These are phyloP conservation scores for Tetragonula clypearis DNA, from an alignment of 1,140 invertebrate species.

Conservation along the genomic window DNA sequence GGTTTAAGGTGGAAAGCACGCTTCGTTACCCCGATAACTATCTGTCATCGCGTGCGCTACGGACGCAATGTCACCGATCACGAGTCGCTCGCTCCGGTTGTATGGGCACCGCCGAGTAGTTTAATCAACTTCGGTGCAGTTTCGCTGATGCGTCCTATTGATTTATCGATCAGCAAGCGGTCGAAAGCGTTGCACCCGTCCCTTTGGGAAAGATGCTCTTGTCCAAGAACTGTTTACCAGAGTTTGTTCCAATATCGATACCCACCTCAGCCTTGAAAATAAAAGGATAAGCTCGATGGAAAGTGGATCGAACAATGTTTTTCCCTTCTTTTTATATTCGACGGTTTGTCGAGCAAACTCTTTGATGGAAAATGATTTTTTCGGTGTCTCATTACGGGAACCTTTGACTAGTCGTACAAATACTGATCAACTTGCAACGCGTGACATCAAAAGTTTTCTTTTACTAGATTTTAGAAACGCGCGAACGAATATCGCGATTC, in stretches of 20 bases:
- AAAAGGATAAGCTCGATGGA: not conserved
- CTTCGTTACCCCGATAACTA: conserved; percentile 62
- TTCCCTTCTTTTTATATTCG: not conserved
- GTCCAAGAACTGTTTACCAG: not conserved
- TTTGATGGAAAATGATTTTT: not conserved
- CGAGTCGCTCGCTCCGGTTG: conserved; percentile 29
- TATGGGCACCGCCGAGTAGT: not conserved
- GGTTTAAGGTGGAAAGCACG: conserved; percentile 53
- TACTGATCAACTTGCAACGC: too few species aligned
- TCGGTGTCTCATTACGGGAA: not conserved
- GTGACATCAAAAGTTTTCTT: too few species aligned
- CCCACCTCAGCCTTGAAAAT: not conserved
- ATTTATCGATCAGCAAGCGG: conserved; percentile 18
- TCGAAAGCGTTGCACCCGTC: not conserved
- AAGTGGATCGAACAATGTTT: not conserved
- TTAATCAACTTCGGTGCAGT: conserved; percentile 45
- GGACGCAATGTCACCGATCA: conserved; percentile 36
- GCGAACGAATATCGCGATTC: too few species aligned
- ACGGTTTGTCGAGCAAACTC: not conserved
- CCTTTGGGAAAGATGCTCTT: not conserved
- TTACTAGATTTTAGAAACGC: too few species aligned
- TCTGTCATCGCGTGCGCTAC: conserved; percentile 54
- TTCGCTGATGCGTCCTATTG: conserved; percentile 9
- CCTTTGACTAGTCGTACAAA: not conserved
- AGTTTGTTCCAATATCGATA: not conserved